A percentile compares a stretch with the other conserved stretches of the same genome.
phyloP scores from a whole-genome alignment of 2,797 vertebrate species.

The Dendrocincla tyrannina region DNA sequence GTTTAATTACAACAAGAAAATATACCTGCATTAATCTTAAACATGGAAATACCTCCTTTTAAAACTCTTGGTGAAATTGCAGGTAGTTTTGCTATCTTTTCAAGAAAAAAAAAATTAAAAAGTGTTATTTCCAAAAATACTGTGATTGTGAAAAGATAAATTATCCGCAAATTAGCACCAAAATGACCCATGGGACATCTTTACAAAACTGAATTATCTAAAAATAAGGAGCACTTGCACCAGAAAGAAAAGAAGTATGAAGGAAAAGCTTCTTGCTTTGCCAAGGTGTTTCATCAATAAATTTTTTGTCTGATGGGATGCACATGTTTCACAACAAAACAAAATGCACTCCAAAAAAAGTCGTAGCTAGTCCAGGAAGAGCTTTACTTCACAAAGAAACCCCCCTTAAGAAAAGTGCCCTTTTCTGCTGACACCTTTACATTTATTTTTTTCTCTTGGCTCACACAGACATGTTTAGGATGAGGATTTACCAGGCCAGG shows the following conservation, averaged over 20 bases:
- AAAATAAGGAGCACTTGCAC: not conserved
- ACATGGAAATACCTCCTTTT: not conserved
- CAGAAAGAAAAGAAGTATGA: not conserved
- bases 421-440: not conserved
- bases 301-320: not conserved
- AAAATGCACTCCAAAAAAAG: not conserved
- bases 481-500: not conserved
- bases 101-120: not conserved
- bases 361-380: not conserved
- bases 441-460: not conserved
- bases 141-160: not conserved
- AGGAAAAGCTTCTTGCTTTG: not conserved
- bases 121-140: not conserved
- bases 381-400: not conserved
- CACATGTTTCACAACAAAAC: not conserved
- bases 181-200: not conserved
- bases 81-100: not conserved
- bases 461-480: not conserved
- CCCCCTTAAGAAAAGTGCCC: not conserved
- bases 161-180: not conserved
- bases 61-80: not conserved
- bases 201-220: not conserved
- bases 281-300: not conserved
- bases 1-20: not conserved
- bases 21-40: not conserved